A percentile compares a stretch with the other conserved stretches of the same genome.
Conservation (phyloP, 2,113 vertebrate genomes). For the Sceloporus tristichus region DNA sequence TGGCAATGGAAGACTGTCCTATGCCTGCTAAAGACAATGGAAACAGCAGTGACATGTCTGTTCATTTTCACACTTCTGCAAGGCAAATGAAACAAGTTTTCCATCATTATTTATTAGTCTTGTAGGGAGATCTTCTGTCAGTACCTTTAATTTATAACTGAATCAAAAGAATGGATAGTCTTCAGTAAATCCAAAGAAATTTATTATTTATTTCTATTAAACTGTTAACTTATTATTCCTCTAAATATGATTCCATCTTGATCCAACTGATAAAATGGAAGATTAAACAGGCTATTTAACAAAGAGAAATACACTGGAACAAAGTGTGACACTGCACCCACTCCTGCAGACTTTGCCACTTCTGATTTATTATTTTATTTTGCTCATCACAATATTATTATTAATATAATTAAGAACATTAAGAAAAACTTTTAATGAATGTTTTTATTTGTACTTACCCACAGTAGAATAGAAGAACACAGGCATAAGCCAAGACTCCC, state of each 20-base stretch:
- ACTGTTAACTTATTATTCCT: no score
- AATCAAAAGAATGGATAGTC: no score
- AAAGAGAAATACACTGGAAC: background rate
- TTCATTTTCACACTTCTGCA: no score
- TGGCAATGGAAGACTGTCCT: background rate
- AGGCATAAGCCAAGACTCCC: slow-evolving; percentile 90
- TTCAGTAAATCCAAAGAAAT: no score
- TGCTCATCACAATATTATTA: background rate
- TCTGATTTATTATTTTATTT: background rate
- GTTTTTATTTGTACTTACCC: slow-evolving; percentile 84
- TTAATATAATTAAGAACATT: slow-evolving; percentile 27
- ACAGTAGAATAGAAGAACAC: slow-evolving; percentile 93
- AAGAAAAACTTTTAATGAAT: slow-evolving; percentile 34
- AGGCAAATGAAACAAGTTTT: no score
- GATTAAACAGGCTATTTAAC: background rate
- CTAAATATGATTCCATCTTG: no score
- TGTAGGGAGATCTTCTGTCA: no score
- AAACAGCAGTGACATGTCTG: no score
- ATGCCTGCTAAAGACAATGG: background rate
- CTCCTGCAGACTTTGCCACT: background rate
- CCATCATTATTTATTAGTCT: no score
- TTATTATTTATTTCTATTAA: no score
- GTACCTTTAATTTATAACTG: no score
- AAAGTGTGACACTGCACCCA: background rate
- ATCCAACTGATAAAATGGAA: background rate